Evolutionary conservation across 2,888 invertebrate species (phyloP).

Genomic region (Serrognathus titanus): DNA sequence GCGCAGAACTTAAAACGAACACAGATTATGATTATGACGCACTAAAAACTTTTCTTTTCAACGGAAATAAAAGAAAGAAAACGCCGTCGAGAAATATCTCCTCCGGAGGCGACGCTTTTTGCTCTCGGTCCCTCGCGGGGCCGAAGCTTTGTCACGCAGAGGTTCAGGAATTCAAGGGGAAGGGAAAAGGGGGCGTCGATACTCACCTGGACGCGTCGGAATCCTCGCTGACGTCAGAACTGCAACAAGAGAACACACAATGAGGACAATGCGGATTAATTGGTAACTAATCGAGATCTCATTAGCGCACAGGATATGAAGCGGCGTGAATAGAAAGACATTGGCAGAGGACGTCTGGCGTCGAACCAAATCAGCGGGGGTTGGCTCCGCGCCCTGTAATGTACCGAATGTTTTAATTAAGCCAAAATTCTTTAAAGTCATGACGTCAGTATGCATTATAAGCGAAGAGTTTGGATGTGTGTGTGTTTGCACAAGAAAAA

Average conservation of each 20-base stretch:
- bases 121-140: no score
- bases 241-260: conserved; percentile 35
- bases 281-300: conserved; percentile 26
- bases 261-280: conserved; percentile 34
- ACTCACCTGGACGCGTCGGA: conserved; percentile 37
- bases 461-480: neutral
- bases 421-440: conserved; percentile 3
- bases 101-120: neutral
- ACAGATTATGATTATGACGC: conserved; percentile 41
- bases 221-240: conserved; percentile 37
- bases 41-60: conserved; percentile 31
- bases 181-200: neutral
- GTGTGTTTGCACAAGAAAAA: conserved; percentile 29
- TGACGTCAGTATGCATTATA: conserved; percentile 1
- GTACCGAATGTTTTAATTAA: conserved; percentile 14
- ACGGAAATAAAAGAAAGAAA: conserved; percentile 25
- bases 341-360: conserved; percentile 15
- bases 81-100: conserved; percentile 1
- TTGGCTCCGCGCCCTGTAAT: conserved; percentile 3
- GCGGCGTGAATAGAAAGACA: conserved; percentile 13
- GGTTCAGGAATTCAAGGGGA: no score
- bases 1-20: conserved; percentile 35
- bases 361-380: neutral
- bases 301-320: conserved; percentile 20
- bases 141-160: no score